Conservation (phyloP, 2,113 vertebrate genomes). For the Saguinus imperator region DNA sequence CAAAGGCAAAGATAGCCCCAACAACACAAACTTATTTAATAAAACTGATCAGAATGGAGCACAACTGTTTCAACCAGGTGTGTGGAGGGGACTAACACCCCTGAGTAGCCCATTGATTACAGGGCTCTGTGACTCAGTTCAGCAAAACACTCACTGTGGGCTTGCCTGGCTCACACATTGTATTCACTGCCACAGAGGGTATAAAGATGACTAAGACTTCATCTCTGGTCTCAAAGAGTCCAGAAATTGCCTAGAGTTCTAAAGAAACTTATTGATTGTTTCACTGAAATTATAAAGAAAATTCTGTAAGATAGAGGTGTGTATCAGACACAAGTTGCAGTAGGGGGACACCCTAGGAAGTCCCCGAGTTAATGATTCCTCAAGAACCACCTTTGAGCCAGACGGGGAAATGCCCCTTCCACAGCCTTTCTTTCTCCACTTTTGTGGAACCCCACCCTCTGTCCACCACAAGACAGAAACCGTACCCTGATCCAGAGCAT, state of each 20-base stretch:
- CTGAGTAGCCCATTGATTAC: not conserved
- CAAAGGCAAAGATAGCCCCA: not conserved
- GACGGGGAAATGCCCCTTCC: not conserved
- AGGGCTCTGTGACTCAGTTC: not conserved
- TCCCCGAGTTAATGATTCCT: not conserved
- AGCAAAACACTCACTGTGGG: not conserved
- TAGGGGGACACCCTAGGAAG: not conserved
- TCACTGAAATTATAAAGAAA: not conserved
- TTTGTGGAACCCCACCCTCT: not conserved
- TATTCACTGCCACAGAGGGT: not conserved
- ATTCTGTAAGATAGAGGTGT: not conserved
- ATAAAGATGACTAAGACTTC: not conserved
- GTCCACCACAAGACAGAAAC: not conserved
- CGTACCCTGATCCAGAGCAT: accelerated
- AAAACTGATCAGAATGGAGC: not conserved
- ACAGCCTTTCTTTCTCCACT: not conserved
- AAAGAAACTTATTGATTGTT: not conserved
- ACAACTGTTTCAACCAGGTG: not conserved
- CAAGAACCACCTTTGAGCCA: not conserved
- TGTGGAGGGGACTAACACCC: too few relatives aligned
- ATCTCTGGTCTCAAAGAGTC: not conserved
- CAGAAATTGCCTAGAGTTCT: not conserved
- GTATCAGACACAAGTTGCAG: not conserved
- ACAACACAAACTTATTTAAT: not conserved
- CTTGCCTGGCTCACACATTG: not conserved